These are phyloP conservation scores for Harpegnathos saltator DNA, from an alignment of 1,140 invertebrate species.

Conservation along the genomic window DNA sequence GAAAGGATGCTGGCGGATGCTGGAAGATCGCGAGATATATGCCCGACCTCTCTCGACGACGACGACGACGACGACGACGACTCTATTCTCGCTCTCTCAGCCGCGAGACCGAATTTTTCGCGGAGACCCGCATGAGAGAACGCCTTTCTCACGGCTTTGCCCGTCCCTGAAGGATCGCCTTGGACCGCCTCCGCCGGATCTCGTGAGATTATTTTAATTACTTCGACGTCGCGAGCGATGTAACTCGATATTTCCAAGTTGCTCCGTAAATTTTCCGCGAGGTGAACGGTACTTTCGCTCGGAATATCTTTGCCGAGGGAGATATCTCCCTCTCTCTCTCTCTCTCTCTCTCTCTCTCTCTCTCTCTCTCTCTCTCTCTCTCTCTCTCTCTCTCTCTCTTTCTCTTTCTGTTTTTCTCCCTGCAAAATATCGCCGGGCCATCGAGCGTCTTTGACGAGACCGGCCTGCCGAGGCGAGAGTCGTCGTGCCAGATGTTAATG, in stretches of 20 bases:
- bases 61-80: slow-evolving; percentile 51
- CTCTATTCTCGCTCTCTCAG: slow-evolving; percentile 58
- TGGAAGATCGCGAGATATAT: slow-evolving; percentile 56
- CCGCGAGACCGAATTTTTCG: slow-evolving; percentile 24
- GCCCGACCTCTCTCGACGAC: slow-evolving; percentile 38
- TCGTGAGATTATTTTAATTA: not conserved
- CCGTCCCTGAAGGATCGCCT: not conserved
- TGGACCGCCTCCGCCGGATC: too few species aligned
- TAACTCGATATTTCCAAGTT: not conserved
- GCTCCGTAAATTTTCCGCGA: not conserved
- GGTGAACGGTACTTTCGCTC: too few species aligned
- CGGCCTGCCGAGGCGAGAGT: not conserved
- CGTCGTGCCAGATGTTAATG: slow-evolving; percentile 8
- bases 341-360: too few species aligned
- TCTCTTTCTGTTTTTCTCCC: too few species aligned
- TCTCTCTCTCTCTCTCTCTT: too few species aligned
- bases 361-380: too few species aligned
- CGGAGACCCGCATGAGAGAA: not conserved
- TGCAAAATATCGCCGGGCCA: not conserved
- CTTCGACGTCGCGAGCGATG: not conserved
- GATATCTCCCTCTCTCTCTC: too few species aligned
- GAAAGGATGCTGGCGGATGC: slow-evolving; percentile 57
- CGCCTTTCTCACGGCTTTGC: slow-evolving; percentile 1
- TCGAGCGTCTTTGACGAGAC: not conserved
- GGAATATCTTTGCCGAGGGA: not conserved